Percentiles rank a stretch among this genome's conserved stretches.
These are phyloP conservation scores for Cebidichthys violaceus DNA, from an alignment of 2,113 vertebrate genomes.

Conservation along the genomic window DNA sequence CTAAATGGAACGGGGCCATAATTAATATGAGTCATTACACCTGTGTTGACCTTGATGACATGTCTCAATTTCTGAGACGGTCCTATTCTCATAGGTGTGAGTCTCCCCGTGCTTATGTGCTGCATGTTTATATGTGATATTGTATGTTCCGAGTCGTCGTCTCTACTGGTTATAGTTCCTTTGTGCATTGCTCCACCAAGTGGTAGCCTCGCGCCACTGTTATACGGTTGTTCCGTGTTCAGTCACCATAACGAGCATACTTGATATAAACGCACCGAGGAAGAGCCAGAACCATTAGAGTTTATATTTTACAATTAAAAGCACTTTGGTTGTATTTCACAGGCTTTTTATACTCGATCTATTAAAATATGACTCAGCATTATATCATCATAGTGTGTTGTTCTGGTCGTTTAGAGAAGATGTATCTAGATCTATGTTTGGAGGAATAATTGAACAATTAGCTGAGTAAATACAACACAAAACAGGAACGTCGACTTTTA, in stretches of 20 bases:
- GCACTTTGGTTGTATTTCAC: background rate
- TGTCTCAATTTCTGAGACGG: background rate
- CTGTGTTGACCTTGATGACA: background rate
- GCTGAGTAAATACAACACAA: background rate
- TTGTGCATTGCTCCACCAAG: slow-evolving; percentile 49
- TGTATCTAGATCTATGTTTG: background rate
- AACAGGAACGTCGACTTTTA: background rate
- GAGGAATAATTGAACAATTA: background rate
- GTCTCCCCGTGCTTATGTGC: background rate
- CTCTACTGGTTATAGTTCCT: background rate
- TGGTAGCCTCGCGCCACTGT: background rate
- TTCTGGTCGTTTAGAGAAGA: background rate
- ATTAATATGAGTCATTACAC: background rate
- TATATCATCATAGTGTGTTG: background rate
- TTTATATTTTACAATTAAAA: too few species aligned
- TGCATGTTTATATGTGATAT: background rate
- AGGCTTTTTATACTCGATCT: background rate
- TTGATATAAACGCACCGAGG: too few species aligned
- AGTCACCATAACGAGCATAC: accelerated
- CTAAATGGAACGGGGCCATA: background rate
- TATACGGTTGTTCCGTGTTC: background rate
- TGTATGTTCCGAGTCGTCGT: background rate
- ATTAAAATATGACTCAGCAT: background rate
- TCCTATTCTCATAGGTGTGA: background rate
- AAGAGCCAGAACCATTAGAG: too few species aligned